These are phyloP conservation scores for Penaeus chinensis DNA, from an alignment of 1,140 invertebrate species.

Conservation along the genomic window DNA sequence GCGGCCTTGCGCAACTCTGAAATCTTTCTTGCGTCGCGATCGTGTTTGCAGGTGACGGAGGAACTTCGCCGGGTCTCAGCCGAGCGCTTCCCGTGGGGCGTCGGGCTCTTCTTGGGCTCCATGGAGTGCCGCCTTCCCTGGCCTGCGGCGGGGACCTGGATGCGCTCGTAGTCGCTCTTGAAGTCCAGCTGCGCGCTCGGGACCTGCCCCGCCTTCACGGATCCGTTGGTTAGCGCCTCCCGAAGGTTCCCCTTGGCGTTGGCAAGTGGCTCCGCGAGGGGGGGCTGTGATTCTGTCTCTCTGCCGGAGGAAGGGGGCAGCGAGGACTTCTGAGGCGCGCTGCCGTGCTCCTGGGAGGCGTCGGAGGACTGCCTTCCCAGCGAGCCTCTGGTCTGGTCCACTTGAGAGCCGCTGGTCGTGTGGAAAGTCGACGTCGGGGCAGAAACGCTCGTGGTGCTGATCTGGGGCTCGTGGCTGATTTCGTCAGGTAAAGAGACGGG, in stretches of 20 bases:
- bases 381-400: background rate
- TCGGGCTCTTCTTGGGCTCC: conserved; percentile 26
- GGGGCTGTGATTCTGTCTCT: too few relatives aligned
- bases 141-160: background rate
- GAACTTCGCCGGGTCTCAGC: background rate
- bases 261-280: too few relatives aligned
- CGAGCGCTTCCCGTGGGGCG: background rate
- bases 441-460: background rate
- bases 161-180: too few relatives aligned
- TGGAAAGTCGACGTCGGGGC: background rate
- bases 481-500: too few relatives aligned
- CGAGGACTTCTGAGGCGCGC: too few relatives aligned
- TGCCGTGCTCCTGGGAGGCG: too few relatives aligned
- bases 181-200: too few relatives aligned
- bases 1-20: background rate
- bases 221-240: too few relatives aligned
- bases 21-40: background rate
- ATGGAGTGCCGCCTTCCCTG: conserved; percentile 27
- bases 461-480: background rate
- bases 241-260: too few relatives aligned
- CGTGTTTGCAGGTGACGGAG: background rate
- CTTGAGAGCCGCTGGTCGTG: background rate
- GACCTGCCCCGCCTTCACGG: too few relatives aligned
- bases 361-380: too few relatives aligned
- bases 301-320: too few relatives aligned